Conservation (phyloP, 2,888 invertebrate species). For the Apantesis nais region DNA sequence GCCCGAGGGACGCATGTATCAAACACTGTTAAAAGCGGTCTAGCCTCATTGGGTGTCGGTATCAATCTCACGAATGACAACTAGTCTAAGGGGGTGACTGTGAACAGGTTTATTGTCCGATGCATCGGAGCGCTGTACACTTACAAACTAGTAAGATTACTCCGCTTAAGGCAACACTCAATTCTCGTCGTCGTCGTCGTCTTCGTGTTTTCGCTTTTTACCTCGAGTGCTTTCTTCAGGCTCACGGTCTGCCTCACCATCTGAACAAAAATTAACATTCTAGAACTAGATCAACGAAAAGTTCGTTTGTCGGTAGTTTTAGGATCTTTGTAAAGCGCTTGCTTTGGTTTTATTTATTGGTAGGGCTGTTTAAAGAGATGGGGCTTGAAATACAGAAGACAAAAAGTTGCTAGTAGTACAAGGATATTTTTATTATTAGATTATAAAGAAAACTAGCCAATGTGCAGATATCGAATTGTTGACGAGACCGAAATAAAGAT, state of each 20-base stretch:
- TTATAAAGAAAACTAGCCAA: no score
- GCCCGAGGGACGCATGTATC: constrained; percentile 42
- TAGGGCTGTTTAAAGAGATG: no score
- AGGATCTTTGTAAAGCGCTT: no score
- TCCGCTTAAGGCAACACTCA: constrained; percentile 82
- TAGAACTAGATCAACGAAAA: neutral
- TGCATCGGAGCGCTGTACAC: constrained; percentile 83
- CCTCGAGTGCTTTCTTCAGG: constrained; percentile 85
- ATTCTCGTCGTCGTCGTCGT: constrained; percentile 83
- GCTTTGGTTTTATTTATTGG: no score
- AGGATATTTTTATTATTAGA: no score
- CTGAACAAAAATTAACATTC: constrained; percentile 51
- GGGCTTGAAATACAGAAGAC: no score
- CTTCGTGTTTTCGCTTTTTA: constrained; percentile 87
- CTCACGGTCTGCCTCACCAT: constrained; percentile 72
- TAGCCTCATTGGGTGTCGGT: constrained; percentile 56
- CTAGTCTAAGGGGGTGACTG: constrained; percentile 67
- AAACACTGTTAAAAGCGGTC: constrained; percentile 53
- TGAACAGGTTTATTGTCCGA: constrained; percentile 80
- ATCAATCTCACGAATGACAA: constrained; percentile 75
- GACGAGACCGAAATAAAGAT: no score
- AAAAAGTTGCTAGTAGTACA: no score
- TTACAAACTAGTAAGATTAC: constrained; percentile 83
- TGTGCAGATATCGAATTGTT: no score
- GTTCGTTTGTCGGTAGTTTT: neutral